phyloP scores from a whole-genome alignment of 2,888 invertebrate species.

The Volucella inanis region DNA sequence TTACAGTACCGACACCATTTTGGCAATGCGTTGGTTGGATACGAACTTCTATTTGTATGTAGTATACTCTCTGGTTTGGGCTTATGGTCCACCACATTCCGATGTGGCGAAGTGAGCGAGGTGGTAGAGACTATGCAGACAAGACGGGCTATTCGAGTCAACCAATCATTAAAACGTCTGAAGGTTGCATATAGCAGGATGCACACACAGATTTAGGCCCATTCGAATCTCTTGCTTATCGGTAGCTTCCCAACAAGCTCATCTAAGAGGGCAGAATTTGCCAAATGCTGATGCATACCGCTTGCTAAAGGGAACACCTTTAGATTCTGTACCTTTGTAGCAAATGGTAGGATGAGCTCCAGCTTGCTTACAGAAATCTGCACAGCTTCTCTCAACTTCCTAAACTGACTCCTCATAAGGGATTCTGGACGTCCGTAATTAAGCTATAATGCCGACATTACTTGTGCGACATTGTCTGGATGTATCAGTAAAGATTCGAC shows the following conservation, averaged over 20 bases:
- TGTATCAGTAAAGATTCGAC: slow-evolving; percentile 62
- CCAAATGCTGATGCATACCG: slow-evolving; percentile 32
- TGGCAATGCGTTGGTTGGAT: neutral
- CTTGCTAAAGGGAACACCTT: neutral
- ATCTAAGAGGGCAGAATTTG: slow-evolving; percentile 33
- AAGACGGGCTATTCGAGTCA: slow-evolving; percentile 1
- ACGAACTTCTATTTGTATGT: neutral
- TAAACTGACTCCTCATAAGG: slow-evolving; percentile 16
- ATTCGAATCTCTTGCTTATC: slow-evolving; percentile 39
- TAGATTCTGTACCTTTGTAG: slow-evolving; percentile 15
- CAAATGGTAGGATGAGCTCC: slow-evolving; percentile 15
- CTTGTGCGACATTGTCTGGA: slow-evolving; percentile 53
- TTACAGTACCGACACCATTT: neutral
- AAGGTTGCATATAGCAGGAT: slow-evolving; percentile 26
- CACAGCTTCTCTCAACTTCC: slow-evolving; percentile 18
- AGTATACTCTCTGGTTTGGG: neutral
- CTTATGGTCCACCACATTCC: neutral
- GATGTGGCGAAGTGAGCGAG: neutral
- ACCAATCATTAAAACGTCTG: slow-evolving; percentile 21
- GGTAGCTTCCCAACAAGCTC: slow-evolving; percentile 41
- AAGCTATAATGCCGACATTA: slow-evolving; percentile 28
- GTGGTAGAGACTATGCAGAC: neutral
- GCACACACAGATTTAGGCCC: neutral
- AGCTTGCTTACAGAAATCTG: slow-evolving; percentile 38
- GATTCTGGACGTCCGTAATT: slow-evolving; percentile 20